Conservation (phyloP, 2,888 invertebrate species). For the Exocentrus adspersus region DNA sequence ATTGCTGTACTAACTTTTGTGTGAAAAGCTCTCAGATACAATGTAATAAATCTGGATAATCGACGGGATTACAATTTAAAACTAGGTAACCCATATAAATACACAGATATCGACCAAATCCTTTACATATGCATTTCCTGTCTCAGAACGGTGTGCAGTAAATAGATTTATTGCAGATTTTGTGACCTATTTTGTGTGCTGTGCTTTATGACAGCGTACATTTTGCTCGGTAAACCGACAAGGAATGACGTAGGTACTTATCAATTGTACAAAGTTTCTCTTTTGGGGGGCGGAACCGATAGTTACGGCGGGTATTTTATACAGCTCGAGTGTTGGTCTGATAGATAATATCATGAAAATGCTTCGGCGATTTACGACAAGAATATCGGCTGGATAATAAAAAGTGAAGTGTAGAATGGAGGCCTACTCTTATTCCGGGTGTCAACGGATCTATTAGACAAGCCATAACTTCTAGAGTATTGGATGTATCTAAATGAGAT, state of each 20-base stretch:
- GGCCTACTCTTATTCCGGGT: too few species aligned
- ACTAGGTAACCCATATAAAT: neutral
- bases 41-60: too few species aligned
- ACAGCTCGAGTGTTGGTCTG: too few species aligned
- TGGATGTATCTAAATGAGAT: too few species aligned
- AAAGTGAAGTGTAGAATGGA: too few species aligned
- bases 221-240: conserved; percentile 3
- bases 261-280: conserved; percentile 6
- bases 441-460: too few species aligned
- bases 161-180: conserved; percentile 12
- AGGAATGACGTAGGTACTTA: conserved; percentile 17
- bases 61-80: neutral
- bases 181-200: conserved; percentile 5
- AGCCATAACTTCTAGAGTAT: too few species aligned
- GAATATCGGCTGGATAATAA: too few species aligned
- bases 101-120: neutral
- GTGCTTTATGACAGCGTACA: neutral
- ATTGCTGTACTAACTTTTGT: too few species aligned
- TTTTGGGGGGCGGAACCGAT: neutral
- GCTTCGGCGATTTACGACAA: neutral
- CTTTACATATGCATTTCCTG: neutral
- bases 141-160: neutral
- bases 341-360: too few species aligned
- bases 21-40: neutral
- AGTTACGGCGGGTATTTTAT: too few species aligned